Evolutionary conservation across 2,113 vertebrate genomes (phyloP), one percentile per base, ranked within the genome.

Genomic region (Sigmodon hispidus): DNA sequence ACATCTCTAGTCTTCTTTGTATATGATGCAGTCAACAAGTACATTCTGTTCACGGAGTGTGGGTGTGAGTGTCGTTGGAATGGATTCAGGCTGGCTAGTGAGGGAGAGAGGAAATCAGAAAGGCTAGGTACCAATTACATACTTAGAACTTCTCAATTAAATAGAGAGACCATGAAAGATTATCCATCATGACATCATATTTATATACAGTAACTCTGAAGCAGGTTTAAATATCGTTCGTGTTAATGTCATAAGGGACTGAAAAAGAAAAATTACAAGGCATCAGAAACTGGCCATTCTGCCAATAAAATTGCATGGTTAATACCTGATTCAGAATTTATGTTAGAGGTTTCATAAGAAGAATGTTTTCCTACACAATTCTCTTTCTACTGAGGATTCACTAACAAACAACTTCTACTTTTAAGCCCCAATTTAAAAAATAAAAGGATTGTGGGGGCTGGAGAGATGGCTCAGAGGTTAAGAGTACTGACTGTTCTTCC

Each of bases 81-180:
- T 99, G 99, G 99, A 99, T 97, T 99, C 99, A 91, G 99, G 99
- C 97, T 99, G 99, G 99, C 98, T 99, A 97, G 99, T 99, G 99
- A 99, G 99, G 15, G 99, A 99, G 98, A 99, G 99, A 93, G 99
- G 99, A 99, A 99, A 96, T 98, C 99, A 99, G 98, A 99, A 99
- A 97, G 99, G 99, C 98, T 99, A 99, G 99, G 99, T 99, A 97
- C 99, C 99, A 95, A 99, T 99, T 98, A 99, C 99, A 95, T 99
- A 99, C 97, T 99, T 99, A 98, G 99, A 99, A 98, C 98, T 99
- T 96, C 99, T 99, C 81, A 99, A 99, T 98, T 99, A 98, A 99
- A 94, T 95, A 76, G 94, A 94, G 97, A 97, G 93, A 96, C 97
- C 95, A 40, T 94, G 89, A 97, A 98, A 98, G 97, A 97, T 95